These are phyloP conservation scores for Mus caroli DNA, from an alignment of 2,797 vertebrate species.

Conservation along the genomic window DNA sequence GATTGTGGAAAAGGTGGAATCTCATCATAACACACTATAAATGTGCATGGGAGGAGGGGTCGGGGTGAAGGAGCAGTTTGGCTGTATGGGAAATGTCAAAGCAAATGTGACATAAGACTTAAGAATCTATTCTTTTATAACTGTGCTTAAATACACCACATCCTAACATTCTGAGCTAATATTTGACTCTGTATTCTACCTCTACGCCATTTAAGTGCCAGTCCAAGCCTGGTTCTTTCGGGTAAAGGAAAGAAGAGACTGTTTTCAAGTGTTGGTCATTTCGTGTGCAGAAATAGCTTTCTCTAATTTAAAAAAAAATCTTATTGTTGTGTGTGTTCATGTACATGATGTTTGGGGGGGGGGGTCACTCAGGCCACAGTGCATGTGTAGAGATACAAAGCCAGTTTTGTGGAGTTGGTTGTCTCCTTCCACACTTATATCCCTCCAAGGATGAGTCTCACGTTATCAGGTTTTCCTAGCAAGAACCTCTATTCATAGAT, in stretches of 20 bases:
- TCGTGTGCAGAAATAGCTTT: background rate
- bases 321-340: background rate
- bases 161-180: conserved; percentile 30
- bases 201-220: background rate
- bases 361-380: background rate
- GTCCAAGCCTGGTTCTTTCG: conserved; percentile 8
- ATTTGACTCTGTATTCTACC: conserved; percentile 40
- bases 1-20: conserved; percentile 74
- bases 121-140: conserved; percentile 45
- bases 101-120: conserved; percentile 22
- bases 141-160: conserved; percentile 20
- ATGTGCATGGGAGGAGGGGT: background rate
- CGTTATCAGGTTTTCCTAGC: background rate
- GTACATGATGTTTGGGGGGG: too few species aligned
- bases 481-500: background rate
- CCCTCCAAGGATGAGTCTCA: background rate
- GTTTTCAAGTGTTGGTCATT: conserved; percentile 32
- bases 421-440: background rate
- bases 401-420: background rate
- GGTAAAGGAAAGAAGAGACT: background rate
- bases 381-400: too few species aligned
- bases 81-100: conserved; percentile 26
- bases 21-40: conserved; percentile 79
- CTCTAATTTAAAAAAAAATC: background rate
- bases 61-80: background rate